Evolutionary conservation across 2,797 vertebrate genomes (phyloP).

Genomic region (Xerus rutilus): DNA sequence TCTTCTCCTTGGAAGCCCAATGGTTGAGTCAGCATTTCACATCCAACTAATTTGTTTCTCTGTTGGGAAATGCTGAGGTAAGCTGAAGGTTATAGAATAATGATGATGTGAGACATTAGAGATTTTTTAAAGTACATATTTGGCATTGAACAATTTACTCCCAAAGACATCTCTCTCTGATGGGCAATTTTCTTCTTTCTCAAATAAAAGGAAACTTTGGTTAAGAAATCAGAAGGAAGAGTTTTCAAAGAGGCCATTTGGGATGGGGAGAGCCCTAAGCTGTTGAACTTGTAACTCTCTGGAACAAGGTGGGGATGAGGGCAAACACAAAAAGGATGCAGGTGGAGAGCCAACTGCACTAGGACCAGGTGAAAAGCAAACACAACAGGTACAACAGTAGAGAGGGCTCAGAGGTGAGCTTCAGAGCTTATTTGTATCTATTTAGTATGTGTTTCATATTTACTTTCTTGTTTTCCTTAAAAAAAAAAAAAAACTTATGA

Average conservation of each 20-base stretch:
- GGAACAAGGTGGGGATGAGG: neutral
- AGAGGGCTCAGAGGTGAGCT: neutral
- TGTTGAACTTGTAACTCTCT: neutral
- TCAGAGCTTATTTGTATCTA: neutral
- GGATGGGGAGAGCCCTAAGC: neutral
- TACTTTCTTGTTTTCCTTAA: neutral
- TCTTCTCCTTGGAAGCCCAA: neutral
- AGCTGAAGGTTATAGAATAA: neutral
- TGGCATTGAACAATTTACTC: neutral
- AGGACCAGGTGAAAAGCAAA: neutral
- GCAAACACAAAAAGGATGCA: neutral
- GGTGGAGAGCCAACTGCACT: neutral
- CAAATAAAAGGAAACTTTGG: neutral
- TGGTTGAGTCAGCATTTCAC: neutral
- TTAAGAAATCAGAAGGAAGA: neutral
- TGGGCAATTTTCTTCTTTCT: neutral
- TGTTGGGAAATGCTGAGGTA: neutral
- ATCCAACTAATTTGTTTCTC: neutral
- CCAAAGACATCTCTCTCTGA: neutral
- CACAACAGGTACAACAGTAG: neutral
- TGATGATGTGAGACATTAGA: neutral
- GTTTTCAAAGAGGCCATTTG: neutral
- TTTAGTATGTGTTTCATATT: neutral
- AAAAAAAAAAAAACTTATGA: neutral
- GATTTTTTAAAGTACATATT: neutral